These are phyloP conservation scores for Microtus ochrogaster DNA, from an alignment of 2,113 vertebrate species.

Conservation along the genomic window DNA sequence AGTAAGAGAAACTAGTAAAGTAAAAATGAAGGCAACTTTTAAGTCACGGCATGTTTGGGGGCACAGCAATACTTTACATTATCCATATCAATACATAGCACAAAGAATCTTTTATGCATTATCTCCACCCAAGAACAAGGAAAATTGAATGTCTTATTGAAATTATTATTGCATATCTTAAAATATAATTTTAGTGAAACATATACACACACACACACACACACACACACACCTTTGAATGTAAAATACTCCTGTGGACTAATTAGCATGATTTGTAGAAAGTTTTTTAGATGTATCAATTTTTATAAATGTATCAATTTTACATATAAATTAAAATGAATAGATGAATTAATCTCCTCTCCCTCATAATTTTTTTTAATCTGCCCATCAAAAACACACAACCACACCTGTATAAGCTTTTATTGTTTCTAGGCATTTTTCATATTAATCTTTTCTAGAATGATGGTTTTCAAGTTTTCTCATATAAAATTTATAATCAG, in stretches of 20 bases:
- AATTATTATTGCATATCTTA: slow-evolving; percentile 22
- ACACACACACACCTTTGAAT: neutral
- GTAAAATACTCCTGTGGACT: neutral
- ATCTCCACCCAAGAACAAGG: neutral
- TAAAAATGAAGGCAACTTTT: neutral
- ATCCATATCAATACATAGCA: neutral
- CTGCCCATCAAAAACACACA: neutral
- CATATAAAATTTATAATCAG: neutral
- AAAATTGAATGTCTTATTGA: neutral
- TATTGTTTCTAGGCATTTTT: neutral
- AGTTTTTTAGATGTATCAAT: neutral
- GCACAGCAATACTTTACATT: neutral
- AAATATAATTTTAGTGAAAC: neutral
- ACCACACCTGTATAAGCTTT: neutral
- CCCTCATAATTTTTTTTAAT: neutral
- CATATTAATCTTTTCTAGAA: neutral
- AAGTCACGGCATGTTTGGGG: neutral
- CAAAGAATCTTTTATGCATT: neutral
- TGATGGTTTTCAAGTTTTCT: neutral
- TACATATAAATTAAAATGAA: neutral
- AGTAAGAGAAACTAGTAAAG: neutral
- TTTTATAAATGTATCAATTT: neutral
- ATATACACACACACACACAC: neutral
- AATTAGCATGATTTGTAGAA: neutral
- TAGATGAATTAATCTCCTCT: neutral